Conservation (phyloP, 2,113 vertebrate genomes). For the Chroicocephalus ridibundus region DNA sequence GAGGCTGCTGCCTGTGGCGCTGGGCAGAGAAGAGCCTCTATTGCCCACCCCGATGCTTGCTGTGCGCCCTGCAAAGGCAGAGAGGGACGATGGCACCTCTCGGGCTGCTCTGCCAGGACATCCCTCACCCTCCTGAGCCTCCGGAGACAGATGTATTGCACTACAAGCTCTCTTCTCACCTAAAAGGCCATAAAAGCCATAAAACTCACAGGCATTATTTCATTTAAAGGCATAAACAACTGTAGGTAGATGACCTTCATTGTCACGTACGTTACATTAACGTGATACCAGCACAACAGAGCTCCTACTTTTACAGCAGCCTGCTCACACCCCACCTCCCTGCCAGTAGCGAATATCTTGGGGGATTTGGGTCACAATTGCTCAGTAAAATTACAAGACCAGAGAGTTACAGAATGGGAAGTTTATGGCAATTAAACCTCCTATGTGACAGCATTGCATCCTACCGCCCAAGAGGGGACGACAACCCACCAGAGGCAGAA, state of each 20-base stretch:
- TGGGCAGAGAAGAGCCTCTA: background rate
- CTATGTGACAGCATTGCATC: background rate
- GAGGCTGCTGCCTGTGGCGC: background rate
- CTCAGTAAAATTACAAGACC: background rate
- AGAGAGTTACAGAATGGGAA: background rate
- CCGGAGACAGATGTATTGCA: background rate
- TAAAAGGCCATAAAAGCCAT: background rate
- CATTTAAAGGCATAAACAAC: background rate
- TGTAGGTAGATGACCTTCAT: background rate
- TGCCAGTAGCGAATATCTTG: too few species aligned
- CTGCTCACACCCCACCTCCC: background rate
- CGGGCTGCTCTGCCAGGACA: background rate
- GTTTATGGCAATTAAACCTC: background rate
- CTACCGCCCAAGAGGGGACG: background rate
- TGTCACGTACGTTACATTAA: accelerated
- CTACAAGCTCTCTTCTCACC: background rate
- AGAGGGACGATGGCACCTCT: background rate
- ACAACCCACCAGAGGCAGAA: background rate
- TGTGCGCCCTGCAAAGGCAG: background rate
- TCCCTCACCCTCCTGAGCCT: background rate
- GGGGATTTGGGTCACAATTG: background rate
- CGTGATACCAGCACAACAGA: background rate
- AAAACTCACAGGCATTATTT: background rate
- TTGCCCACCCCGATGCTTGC: background rate
- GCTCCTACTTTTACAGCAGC: background rate